These are phyloP conservation scores for Papilio gigon DNA, from an alignment of 2,888 invertebrate species.

Conservation along the genomic window DNA sequence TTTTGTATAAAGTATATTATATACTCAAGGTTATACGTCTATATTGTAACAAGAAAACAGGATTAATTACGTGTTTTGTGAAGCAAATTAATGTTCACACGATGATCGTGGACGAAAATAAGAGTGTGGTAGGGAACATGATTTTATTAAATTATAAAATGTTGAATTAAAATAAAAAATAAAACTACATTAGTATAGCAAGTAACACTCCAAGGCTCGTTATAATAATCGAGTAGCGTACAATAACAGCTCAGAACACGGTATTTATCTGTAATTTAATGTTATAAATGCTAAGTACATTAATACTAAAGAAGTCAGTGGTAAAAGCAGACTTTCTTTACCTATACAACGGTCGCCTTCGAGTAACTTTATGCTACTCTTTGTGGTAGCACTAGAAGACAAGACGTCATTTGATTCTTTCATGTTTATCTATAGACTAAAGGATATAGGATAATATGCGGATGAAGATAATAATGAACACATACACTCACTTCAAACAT, in stretches of 20 bases:
- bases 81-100: no score
- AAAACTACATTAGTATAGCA: neutral
- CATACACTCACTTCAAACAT: no score
- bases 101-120: no score
- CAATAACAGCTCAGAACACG: constrained; percentile 10
- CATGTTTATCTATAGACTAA: neutral
- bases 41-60: neutral
- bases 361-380: neutral
- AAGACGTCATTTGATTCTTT: neutral
- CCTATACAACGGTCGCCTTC: neutral
- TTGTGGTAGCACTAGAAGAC: no score
- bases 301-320: neutral
- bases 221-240: neutral
- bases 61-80: no score
- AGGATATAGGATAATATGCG: no score
- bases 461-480: no score
- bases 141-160: neutral
- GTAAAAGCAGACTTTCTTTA: constrained; percentile 6
- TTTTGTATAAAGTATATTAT: neutral
- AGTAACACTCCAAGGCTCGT: neutral
- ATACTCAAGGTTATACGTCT: neutral
- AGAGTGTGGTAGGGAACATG: no score
- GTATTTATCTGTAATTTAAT: constrained; percentile 2
- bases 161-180: neutral
- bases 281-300: neutral